A percentile compares a stretch with the other conserved stretches of the same genome.
These are phyloP conservation scores for Sandelia bainsii DNA, from an alignment of 2,797 vertebrate genomes.

Conservation along the genomic window DNA sequence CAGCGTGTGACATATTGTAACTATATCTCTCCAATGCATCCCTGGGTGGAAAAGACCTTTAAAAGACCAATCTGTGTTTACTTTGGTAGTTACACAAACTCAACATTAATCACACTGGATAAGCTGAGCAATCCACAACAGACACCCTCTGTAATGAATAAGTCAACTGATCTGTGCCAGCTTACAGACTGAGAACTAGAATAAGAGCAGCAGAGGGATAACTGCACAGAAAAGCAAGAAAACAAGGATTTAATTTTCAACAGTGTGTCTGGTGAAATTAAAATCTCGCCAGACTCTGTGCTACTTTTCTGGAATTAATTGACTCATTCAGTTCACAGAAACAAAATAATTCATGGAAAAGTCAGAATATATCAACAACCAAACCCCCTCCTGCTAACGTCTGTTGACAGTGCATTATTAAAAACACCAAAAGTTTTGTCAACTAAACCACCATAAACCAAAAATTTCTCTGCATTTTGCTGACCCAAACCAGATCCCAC, in stretches of 20 bases:
- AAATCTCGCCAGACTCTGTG: slow-evolving; percentile 58
- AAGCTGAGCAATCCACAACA: slow-evolving; percentile 77
- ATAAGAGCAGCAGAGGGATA: slow-evolving; percentile 76
- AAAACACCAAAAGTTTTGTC: slow-evolving; percentile 34
- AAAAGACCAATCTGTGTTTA: slow-evolving; percentile 71
- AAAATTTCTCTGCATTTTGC: not conserved
- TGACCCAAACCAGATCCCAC: slow-evolving; percentile 10
- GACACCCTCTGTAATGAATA: slow-evolving; percentile 79
- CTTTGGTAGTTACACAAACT: slow-evolving; percentile 72
- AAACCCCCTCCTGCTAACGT: slow-evolving; percentile 44
- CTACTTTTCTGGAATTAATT: slow-evolving; percentile 70
- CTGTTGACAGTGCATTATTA: slow-evolving; percentile 40
- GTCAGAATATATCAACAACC: slow-evolving; percentile 42
- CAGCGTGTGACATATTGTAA: slow-evolving; percentile 63
- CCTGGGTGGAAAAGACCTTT: slow-evolving; percentile 55
- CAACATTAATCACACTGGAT: slow-evolving; percentile 79
- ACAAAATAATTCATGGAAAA: slow-evolving; percentile 55
- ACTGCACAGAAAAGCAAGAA: slow-evolving; percentile 67
- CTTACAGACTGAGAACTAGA: slow-evolving; percentile 69
- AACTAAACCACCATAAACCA: slow-evolving; percentile 26
- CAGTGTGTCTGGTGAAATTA: slow-evolving; percentile 60
- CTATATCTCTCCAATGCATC: slow-evolving; percentile 57
- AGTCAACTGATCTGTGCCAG: slow-evolving; percentile 79
- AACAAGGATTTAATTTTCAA: slow-evolving; percentile 74
- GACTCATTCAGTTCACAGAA: slow-evolving; percentile 58